Base-by-base conservation (phyloP, 2,797 vertebrate species). In the Lemur catta region DNA sequence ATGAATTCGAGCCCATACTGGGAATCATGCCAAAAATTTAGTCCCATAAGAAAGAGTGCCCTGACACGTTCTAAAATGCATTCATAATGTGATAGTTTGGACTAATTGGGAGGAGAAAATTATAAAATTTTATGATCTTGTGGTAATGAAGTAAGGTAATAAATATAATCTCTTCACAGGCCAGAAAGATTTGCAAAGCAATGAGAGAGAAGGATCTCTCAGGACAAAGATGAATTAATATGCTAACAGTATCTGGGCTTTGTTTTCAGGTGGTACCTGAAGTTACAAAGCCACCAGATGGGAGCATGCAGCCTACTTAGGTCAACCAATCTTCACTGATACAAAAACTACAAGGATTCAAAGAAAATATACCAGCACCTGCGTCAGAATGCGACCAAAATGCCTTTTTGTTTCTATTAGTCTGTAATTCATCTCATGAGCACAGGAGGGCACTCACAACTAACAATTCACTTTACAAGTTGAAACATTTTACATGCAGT, bases 371-470 rank as follows among this genome's bases (percentile, higher is more conserved):
- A 0, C 15, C 0, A 20, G 14, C 28, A 55, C 24, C 28, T 28
- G 6, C 8, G 33, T 14, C 12, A 41, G 20, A 69, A 18, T 28
- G 2, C 18, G 7, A 48, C 0, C 28, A 43, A 59, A 90, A 89
- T 4, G 8, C 2, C 14, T 35, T 11, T 43, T 86, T 13, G 7
- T 24, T 30, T 43, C 30, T 63, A 38, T 7, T 65, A 15, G 48
- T 50, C 89, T 97, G 96, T 72, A 96, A 79, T 98, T 97, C 88
- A 12, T 10, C 41, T 48, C 2, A 35, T 76, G 57, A 98, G 97
- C 98, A 98, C 97, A 71, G 13, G 98, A 97, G 95, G 98, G 96
- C 97, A 97, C 90, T 86, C 88, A 79, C 81, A 74, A 74, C 14
- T 84, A 93, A 97, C 43, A 72, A 96, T 26, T 75, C 35, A 13